Base-by-base conservation (phyloP, 2,888 invertebrate genomes). In the Byasa hedistus region DNA sequence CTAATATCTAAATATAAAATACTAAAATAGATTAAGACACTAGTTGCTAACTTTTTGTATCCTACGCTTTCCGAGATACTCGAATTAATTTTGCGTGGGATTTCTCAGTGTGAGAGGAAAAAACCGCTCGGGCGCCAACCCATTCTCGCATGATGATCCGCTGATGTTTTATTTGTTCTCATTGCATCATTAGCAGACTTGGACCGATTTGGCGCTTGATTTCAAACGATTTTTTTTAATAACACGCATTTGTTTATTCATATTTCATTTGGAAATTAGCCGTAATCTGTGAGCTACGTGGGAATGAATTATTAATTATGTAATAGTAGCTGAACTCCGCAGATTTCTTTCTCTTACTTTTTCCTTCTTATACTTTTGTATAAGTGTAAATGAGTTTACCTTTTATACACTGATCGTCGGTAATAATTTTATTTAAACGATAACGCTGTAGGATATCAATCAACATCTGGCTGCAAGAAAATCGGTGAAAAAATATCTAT, bases 131-230 rank as follows among this genome's bases (percentile, higher is more conserved):
- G 56, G 27, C 32, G 27, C 48, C 27, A 5, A 36, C 51, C 58
- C 32, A n/a, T 24, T 21, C 27, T 27, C 44, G 24, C 10, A 57
- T 27, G 27, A 64, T 36, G 23, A 58, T 51, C 61, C 19, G 19
- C 27, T 36, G 32, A 21, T 36, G 57, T 63, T 51, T 64, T 58
- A 58, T 52, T 64, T 57, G 32, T 64, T 48, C 24, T 56, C 44
- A 56, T 63, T 52, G n/a, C 57, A 51, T 64, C 64, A 64, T 64
- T 58, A 64, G 62, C 32, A 36, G 24, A 64, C 23, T 58, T 3
- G 24, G n/a, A 39, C 10, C 58, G 21, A 64, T 52, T 58, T 54
- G 52, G 58, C 39, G 24, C 39, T 44, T 36, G 51, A 32, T 21
- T 57, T 56, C 12, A 48, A 52, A 54, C 10, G 48, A n/a, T n/a